phyloP scores from a whole-genome alignment of 2,888 invertebrate genomes.

The Unio pictorum region DNA sequence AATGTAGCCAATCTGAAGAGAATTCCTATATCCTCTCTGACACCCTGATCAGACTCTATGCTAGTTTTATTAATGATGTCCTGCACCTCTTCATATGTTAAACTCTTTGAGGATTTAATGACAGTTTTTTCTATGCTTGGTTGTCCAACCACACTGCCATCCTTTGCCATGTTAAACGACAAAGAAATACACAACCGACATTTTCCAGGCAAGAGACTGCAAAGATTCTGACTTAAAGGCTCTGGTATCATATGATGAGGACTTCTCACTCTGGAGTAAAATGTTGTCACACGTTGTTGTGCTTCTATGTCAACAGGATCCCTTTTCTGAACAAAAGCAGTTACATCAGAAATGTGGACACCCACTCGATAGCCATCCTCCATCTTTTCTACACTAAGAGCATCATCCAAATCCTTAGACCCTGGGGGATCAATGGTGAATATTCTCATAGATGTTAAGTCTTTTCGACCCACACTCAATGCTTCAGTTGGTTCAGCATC shows the following conservation, averaged over 20 bases:
- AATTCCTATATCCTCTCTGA: constrained; percentile 6
- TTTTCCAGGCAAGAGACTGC: constrained; percentile 27
- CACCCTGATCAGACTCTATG: background rate
- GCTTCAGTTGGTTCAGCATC: background rate
- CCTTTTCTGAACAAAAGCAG: constrained; percentile 23
- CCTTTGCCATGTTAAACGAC: constrained; percentile 13
- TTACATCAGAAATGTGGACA: constrained; percentile 45
- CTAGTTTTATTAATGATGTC: constrained; percentile 3
- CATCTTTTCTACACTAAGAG: constrained; percentile 22
- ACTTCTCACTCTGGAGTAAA: constrained; percentile 22
- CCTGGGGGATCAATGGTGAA: constrained; percentile 43
- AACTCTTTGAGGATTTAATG: constrained; percentile 12
- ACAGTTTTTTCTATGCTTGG: constrained; percentile 6
- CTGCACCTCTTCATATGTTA: constrained; percentile 28
- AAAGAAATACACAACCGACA: constrained; percentile 32
- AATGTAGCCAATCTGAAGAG: constrained; percentile 15
- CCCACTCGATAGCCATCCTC: constrained; percentile 25
- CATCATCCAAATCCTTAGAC: constrained; percentile 42
- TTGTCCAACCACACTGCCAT: constrained; percentile 3
- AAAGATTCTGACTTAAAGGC: constrained; percentile 22
- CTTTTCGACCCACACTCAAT: constrained; percentile 8
- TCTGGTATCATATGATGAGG: constrained; percentile 41
- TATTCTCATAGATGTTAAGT: constrained; percentile 20
- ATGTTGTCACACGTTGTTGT: constrained; percentile 23
- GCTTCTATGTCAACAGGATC: constrained; percentile 38